phyloP scores from a whole-genome alignment of 2,797 vertebrate genomes.

The Streptopelia turtur region DNA sequence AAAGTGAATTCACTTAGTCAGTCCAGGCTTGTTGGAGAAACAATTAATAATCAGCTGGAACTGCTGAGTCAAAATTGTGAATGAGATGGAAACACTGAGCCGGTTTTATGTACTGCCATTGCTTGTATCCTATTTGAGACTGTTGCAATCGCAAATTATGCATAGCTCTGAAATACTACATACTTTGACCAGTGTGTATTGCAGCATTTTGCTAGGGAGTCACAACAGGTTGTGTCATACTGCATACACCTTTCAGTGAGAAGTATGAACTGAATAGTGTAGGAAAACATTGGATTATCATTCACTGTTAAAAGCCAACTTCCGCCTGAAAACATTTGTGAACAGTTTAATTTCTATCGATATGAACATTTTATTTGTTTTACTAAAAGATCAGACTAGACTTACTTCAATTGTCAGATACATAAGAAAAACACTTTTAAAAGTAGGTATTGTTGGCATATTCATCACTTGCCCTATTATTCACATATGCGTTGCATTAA shows the following conservation, averaged over 20 bases:
- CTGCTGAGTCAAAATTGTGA: slow-evolving; percentile 60
- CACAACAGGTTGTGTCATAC: slow-evolving; percentile 34
- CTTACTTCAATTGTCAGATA: neutral
- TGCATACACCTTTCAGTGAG: neutral
- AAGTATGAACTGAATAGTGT: neutral
- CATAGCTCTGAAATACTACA: slow-evolving; percentile 12
- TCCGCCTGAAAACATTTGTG: neutral
- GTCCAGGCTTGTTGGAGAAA: neutral
- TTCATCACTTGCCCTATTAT: neutral
- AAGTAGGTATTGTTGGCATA: neutral
- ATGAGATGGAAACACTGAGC: slow-evolving; percentile 21
- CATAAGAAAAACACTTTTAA: neutral
- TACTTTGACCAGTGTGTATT: slow-evolving; percentile 36
- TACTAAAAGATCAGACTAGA: neutral
- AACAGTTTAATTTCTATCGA: neutral
- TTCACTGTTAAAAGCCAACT: neutral
- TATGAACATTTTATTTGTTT: neutral
- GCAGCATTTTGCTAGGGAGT: slow-evolving; percentile 32
- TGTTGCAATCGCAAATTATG: slow-evolving; percentile 58
- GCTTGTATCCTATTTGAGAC: neutral
- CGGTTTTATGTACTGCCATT: neutral
- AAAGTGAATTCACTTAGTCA: slow-evolving; percentile 3
- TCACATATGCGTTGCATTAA: neutral
- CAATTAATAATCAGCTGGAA: slow-evolving; percentile 41
- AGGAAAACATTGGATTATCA: neutral